A percentile compares a stretch with the other conserved stretches of the same genome.
phyloP scores from a whole-genome alignment of 2,113 vertebrate species.

The Bufo bufo region DNA sequence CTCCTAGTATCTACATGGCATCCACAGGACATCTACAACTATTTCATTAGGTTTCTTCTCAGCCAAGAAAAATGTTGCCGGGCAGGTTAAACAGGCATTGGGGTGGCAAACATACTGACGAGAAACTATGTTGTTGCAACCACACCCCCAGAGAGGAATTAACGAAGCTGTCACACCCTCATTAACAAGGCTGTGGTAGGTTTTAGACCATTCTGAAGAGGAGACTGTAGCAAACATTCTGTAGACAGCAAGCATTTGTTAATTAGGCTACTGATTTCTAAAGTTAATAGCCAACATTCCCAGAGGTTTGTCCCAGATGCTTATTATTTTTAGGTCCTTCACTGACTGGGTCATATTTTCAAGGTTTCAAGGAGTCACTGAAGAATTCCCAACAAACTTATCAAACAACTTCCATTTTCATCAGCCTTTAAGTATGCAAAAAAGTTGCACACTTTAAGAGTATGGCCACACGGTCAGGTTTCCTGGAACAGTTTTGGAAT shows the following conservation, averaged over 20 bases:
- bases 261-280: neutral
- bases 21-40: neutral
- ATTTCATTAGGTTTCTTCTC: slow-evolving; percentile 31
- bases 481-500: too few relatives aligned
- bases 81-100: slow-evolving; percentile 33
- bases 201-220: neutral
- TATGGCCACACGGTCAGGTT: too few relatives aligned
- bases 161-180: slow-evolving; percentile 36
- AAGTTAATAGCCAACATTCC: neutral
- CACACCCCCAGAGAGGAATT: slow-evolving; percentile 46
- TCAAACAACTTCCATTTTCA: neutral
- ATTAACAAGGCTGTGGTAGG: slow-evolving; percentile 30
- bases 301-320: neutral
- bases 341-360: neutral
- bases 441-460: too few relatives aligned
- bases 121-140: slow-evolving; percentile 32
- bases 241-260: neutral
- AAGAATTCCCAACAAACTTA: neutral
- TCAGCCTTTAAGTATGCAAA: too few relatives aligned
- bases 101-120: slow-evolving; percentile 17
- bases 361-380: neutral
- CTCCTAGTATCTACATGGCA: neutral
- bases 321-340: neutral
- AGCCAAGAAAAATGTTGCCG: slow-evolving; percentile 38
- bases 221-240: neutral